Conservation (phyloP, 2,113 vertebrate species). For the Leptodactylus fuscus region DNA sequence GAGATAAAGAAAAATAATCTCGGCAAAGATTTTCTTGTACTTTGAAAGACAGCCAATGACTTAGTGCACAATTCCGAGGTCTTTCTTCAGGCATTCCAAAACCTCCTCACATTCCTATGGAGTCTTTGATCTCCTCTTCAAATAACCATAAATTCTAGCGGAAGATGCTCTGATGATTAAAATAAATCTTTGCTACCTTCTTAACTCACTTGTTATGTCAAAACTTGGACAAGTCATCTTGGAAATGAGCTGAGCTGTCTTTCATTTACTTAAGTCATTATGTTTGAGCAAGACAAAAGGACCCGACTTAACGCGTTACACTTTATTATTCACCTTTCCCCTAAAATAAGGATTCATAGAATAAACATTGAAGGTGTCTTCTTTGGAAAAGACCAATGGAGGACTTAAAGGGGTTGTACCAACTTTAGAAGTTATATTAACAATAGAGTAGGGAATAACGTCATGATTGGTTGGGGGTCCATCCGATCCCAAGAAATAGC, state of each 20-base stretch:
- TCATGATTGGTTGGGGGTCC: no score
- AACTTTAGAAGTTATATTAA: no score
- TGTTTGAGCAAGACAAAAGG: background rate
- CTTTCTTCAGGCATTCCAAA: constrained; percentile 19
- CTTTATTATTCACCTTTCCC: background rate
- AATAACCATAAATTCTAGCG: constrained; percentile 22
- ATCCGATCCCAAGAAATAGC: no score
- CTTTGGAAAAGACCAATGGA: background rate
- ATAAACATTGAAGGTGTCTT: background rate
- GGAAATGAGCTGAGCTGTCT: constrained; percentile 13
- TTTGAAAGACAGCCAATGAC: constrained; percentile 39
- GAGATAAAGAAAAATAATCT: background rate
- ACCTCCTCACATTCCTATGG: constrained; percentile 33
- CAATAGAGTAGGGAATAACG: no score
- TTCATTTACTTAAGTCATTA: background rate
- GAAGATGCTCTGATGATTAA: constrained; percentile 2
- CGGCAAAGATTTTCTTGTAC: background rate
- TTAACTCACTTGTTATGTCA: constrained; percentile 25
- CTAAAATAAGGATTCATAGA: background rate
- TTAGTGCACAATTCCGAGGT: constrained; percentile 6
- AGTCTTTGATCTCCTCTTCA: constrained; percentile 25
- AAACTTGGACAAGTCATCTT: constrained; percentile 5
- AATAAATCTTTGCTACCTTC: constrained; percentile 42
- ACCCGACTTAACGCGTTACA: background rate
- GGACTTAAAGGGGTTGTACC: background rate